Conservation (phyloP, 2,888 invertebrate genomes). For the Tuta absoluta region DNA sequence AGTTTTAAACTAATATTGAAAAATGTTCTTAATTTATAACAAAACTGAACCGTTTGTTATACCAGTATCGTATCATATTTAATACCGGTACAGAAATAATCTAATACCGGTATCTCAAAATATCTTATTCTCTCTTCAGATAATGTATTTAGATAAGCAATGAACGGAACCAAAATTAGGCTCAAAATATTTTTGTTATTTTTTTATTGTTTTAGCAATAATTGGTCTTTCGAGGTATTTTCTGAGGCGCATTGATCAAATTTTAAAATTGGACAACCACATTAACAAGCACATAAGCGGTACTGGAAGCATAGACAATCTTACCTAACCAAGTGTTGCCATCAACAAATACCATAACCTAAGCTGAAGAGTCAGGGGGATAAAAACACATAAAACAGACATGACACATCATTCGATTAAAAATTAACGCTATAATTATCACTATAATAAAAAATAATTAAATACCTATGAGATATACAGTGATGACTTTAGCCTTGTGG, state of each 20-base stretch:
- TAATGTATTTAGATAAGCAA: not conserved
- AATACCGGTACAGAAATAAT: too few relatives aligned
- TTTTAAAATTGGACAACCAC: constrained; percentile 6
- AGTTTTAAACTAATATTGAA: too few relatives aligned
- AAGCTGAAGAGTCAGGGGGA: constrained; percentile 56
- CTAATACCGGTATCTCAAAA: too few relatives aligned
- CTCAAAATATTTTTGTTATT: not conserved
- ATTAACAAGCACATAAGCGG: constrained; percentile 2
- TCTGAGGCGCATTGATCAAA: not conserved
- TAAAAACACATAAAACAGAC: constrained; percentile 53
- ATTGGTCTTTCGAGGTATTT: not conserved
- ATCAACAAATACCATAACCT: constrained; percentile 43
- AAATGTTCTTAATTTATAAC: too few relatives aligned
- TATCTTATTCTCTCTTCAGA: not conserved
- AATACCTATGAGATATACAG: constrained; percentile 79
- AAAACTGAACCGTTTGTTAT: too few relatives aligned
- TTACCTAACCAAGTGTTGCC: constrained; percentile 50
- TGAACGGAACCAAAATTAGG: not conserved
- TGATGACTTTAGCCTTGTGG: constrained; percentile 71
- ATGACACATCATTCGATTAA: constrained; percentile 72
- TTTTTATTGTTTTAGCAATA: not conserved
- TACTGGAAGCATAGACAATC: constrained; percentile 48
- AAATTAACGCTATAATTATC: constrained; percentile 72
- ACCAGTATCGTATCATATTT: too few relatives aligned
- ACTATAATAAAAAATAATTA: constrained; percentile 71